Evolutionary conservation across 2,888 invertebrate species (phyloP).

Genomic region (Lasioglossum leucozonium): DNA sequence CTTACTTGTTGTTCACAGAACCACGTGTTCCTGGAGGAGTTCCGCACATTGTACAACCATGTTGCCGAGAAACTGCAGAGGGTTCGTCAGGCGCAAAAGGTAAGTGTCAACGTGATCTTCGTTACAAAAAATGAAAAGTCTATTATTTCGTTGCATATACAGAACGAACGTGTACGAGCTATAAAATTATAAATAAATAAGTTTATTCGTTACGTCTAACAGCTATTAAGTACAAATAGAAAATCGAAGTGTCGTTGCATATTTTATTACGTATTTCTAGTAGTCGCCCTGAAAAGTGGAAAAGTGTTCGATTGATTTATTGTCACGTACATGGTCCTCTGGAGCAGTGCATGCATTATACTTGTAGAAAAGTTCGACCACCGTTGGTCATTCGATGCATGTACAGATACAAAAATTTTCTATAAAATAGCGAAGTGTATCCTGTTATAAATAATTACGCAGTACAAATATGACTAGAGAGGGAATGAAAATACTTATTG

Average conservation of each 20-base stretch:
- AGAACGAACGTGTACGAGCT: conserved; percentile 3
- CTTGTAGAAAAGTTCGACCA: conserved; percentile 3
- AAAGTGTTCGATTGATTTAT: conserved; percentile 29
- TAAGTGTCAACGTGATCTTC: conserved; percentile 70
- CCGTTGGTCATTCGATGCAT: neutral
- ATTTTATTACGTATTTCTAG: conserved; percentile 8
- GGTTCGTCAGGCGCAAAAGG: conserved; percentile 81
- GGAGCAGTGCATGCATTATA: conserved; percentile 15
- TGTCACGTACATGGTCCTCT: neutral
- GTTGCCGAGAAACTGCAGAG: conserved; percentile 76
- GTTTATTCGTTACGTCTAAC: conserved; percentile 74
- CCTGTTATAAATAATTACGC: conserved; percentile 75
- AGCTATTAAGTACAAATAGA: conserved; percentile 63
- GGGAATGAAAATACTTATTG: conserved; percentile 69
- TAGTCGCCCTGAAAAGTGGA: neutral
- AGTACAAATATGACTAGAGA: conserved; percentile 80
- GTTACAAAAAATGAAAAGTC: neutral
- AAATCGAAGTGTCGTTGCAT: conserved; percentile 25
- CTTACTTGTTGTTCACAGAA: conserved; percentile 77
- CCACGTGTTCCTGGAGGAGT: conserved; percentile 69
- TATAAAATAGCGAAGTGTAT: conserved; percentile 45
- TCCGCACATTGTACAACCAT: conserved; percentile 68
- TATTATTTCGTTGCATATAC: conserved; percentile 19
- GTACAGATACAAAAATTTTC: conserved; percentile 25
- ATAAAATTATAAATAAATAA: conserved; percentile 74